Evolutionary conservation across 2,888 invertebrate genomes (phyloP).

Genomic region (Latheticus oryzae): DNA sequence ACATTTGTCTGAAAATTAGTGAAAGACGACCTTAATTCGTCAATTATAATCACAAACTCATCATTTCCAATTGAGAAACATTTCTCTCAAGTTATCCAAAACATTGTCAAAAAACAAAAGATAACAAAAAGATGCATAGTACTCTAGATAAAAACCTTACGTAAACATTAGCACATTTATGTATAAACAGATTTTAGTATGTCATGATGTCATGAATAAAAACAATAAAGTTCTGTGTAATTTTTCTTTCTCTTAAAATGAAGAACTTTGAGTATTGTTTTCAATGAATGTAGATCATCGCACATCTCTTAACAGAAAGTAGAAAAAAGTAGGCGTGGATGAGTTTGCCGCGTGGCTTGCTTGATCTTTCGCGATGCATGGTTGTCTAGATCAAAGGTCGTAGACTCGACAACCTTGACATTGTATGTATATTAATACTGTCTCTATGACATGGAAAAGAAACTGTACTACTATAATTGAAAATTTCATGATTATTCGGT

Average conservation of each 20-base stretch:
- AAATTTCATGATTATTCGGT: too few relatives aligned
- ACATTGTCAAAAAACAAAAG: slow-evolving; percentile 4
- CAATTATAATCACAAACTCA: too few relatives aligned
- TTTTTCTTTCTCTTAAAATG: slow-evolving; percentile 1
- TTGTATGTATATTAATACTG: too few relatives aligned
- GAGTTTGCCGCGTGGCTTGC: slow-evolving; percentile 36
- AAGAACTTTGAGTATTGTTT: slow-evolving; percentile 22
- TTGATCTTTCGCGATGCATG: slow-evolving; percentile 33
- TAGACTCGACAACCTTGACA: slow-evolving; percentile 48
- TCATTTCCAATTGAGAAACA: too few relatives aligned
- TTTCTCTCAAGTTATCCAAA: slow-evolving; percentile 1
- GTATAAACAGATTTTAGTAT: slow-evolving; percentile 16
- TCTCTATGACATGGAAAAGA: too few relatives aligned
- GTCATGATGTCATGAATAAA: too few relatives aligned
- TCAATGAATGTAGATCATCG: slow-evolving; percentile 34
- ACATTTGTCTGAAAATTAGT: background rate
- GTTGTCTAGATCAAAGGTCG: slow-evolving; percentile 43
- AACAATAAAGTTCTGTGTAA: slow-evolving; percentile 17
- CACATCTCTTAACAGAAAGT: slow-evolving; percentile 37
- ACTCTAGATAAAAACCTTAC: slow-evolving; percentile 24
- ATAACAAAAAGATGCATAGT: slow-evolving; percentile 19
- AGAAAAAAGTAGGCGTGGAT: slow-evolving; percentile 39
- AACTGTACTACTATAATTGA: too few relatives aligned
- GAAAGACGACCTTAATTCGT: slow-evolving; percentile 3
- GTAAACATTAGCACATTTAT: slow-evolving; percentile 30